These are phyloP conservation scores for Arbacia lixula DNA, from an alignment of 53 echinoderm and acorn worm genomes.

Conservation along the genomic window DNA sequence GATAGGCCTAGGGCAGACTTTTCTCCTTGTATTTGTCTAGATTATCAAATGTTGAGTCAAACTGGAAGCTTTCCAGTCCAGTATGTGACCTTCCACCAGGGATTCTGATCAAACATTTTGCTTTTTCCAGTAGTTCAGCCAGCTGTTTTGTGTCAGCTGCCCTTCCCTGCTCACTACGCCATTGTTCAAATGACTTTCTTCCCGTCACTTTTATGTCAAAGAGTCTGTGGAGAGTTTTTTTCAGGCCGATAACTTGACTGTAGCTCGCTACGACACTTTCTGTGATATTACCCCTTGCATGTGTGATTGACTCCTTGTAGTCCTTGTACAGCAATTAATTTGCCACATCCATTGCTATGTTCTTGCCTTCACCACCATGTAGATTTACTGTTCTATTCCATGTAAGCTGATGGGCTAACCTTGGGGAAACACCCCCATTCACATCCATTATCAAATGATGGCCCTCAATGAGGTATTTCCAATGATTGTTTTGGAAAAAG, in stretches of 20 bases:
- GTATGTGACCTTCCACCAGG: not conserved
- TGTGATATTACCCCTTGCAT: not conserved
- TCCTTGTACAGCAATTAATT: slow-evolving; percentile 19
- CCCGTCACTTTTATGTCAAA: slow-evolving; percentile 9
- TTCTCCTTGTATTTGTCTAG: not conserved
- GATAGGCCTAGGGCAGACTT: no score
- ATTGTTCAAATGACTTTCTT: not conserved
- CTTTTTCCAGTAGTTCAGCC: not conserved
- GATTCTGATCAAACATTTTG: not conserved
- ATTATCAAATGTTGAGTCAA: not conserved
- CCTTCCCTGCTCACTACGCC: not conserved
- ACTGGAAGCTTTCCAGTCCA: not conserved
- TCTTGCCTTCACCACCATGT: slow-evolving; percentile 5
- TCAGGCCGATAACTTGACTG: not conserved
- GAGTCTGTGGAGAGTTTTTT: not conserved
- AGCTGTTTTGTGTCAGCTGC: not conserved
- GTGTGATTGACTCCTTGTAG: not conserved
- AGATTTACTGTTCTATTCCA: slow-evolving; percentile 43
- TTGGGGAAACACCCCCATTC: slow-evolving; percentile 15
- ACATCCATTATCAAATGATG: slow-evolving; percentile 22
- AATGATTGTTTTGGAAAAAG: slow-evolving; percentile 10
- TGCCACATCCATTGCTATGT: not conserved
- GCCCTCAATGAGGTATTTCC: slow-evolving; percentile 17
- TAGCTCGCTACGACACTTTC: not conserved
- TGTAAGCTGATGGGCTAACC: slow-evolving; percentile 11